phyloP scores from a whole-genome alignment of 2,113 vertebrate genomes.

The Tiliqua scincoides region DNA sequence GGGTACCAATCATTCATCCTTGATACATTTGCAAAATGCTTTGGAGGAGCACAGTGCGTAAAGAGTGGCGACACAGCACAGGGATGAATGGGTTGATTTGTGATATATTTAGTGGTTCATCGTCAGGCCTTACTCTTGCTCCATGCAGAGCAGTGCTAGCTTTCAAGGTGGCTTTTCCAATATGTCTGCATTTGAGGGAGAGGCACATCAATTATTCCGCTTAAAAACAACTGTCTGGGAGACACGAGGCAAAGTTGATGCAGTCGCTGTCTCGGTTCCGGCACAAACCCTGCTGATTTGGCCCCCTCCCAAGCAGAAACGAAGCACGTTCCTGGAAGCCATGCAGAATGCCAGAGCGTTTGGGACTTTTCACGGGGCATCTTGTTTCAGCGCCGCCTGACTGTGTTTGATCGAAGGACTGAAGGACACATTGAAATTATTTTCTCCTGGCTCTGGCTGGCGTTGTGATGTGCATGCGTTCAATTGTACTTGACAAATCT shows the following conservation, averaged over 20 bases:
- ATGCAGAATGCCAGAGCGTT: conserved; percentile 45
- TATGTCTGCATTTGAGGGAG: conserved; percentile 21
- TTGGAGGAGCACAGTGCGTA: conserved; percentile 45
- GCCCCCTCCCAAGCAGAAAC: conserved; percentile 62
- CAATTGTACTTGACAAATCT: conserved; percentile 70
- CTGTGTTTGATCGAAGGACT: conserved; percentile 66
- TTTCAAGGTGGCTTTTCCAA: conserved; percentile 50
- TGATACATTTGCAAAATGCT: conserved; percentile 44
- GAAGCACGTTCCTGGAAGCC: conserved; percentile 69
- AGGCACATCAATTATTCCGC: conserved; percentile 66
- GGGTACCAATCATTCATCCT: conserved; percentile 65
- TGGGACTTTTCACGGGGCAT: conserved; percentile 65
- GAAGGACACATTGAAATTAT: conserved; percentile 68
- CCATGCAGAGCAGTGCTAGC: conserved; percentile 53
- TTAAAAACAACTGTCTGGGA: conserved; percentile 64
- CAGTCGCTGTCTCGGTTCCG: conserved; percentile 65
- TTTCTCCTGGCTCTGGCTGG: conserved; percentile 55
- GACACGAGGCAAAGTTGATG: conserved; percentile 57
- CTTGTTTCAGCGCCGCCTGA: conserved; percentile 65
- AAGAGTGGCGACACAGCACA: conserved; percentile 42
- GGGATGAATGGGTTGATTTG: conserved; percentile 52
- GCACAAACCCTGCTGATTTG: conserved; percentile 72
- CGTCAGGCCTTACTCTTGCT: conserved; percentile 46
- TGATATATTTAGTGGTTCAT: conserved; percentile 54
- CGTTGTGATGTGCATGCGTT: conserved; percentile 50